Base-by-base conservation (phyloP, 2,113 vertebrate species). In the Cyprinodon tularosa region DNA sequence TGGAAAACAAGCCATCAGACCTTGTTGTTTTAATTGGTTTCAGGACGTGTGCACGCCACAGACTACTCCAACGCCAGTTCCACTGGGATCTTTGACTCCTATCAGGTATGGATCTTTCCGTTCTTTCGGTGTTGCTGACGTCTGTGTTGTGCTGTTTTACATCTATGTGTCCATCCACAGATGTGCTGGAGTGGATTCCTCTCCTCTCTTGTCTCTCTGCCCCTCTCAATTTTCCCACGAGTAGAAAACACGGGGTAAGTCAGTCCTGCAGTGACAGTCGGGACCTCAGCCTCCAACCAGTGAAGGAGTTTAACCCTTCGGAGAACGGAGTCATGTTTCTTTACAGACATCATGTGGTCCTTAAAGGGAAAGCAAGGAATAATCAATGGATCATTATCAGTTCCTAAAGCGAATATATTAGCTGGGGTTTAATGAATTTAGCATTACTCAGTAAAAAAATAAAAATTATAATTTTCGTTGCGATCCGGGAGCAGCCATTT, bases 31-130 rank as follows among this genome's bases (percentile, higher is more conserved):
- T 9, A 47, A 47, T 90, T 82, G 75, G 1, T 87, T 86, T 22
- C 72, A 99, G 98, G 98, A 82, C 83, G 86, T 20, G 87, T 96
- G 63, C 96, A 96, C 89, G 96, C 96, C 47, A 98, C 98, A n/a
- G 98, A 99, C 88, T 98, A 95, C 86, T 99, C 98, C 12, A 99
- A 97, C 87, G 98, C 98, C 71, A 98, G 98, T 78, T 12, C 96
- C 50, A 99, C 98, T 2, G 98, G 94, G 7, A 62, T 98, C 50
- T 99, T 98, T 83, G 97, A 99, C 74, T 93, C 97, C 2, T 98
- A 95, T 67, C 93, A 92, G 95, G 98, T 99, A 89, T 72, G 65
- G 5, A 29, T 29, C 29, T 29, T 29, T 29, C 29, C 29, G 14
- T 17, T 14, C 2, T 59, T 22, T 74, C 2, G 8, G 44, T 50